Evolutionary conservation across 2,797 vertebrate species (phyloP), one percentile per base, ranked within the genome.

Genomic region (Gymnopithys bicolor): DNA sequence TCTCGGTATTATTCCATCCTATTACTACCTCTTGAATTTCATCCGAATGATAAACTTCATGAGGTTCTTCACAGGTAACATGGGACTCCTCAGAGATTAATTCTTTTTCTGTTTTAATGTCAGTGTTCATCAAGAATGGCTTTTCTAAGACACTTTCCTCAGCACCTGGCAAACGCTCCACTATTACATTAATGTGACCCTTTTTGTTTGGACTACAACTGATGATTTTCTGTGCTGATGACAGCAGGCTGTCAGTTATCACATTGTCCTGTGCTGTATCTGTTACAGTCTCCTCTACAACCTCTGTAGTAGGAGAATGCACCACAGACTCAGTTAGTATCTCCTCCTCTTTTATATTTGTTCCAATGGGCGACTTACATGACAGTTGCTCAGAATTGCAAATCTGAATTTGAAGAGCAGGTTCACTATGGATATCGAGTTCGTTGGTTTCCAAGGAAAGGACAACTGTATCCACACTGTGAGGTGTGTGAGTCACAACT

Each of bases 171-270:
- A 99, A 97, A n/a, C 99, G 98, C 45, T 99, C 99, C 24, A 99
- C 99, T 24, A 99, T 99, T 94, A 99, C 99, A 2, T 99, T 99
- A 92, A 99, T 98, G 0, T 99, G 99, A 11, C 99, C 99, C 4
- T 98, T 98, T 33, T 98, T 98, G 90, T 99, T 99, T 23, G 98
- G 98, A 84, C 98, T 98, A 91, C 98, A 99, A 96, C 95, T 99
- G 93, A 99, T 99, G 66, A 99, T 99, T 97, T 99, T 99, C 93
- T 99, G 99, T 46, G 99, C 99, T 1, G 99, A 99, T 0, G 99
- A 99, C 69, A 99, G 98, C 8, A 99, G 97, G 92, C 99, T 99
- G 93, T 99, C 99, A 2, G 98, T 76, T 9, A 97, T 59, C 80
- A 90, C 88, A 56, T 37, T 97, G 62, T 99, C 98, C 7, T 95